Base-by-base conservation (phyloP, 2,113 vertebrate species). In the Xyrauchen texanus region DNA sequence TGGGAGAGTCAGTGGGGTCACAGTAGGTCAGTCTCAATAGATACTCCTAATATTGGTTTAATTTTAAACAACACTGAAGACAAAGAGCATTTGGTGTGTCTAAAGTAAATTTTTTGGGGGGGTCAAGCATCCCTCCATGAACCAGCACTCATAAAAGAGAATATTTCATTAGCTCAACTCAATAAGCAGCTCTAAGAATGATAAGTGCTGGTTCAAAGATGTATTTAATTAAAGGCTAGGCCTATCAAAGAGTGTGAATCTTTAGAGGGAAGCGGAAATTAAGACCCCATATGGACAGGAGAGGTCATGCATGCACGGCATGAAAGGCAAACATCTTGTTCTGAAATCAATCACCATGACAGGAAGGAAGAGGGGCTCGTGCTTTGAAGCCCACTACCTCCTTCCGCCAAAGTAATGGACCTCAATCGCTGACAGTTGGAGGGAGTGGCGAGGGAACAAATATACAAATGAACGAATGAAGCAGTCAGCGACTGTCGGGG, bases 381-480 rank as follows among this genome's bases (percentile, higher is more conserved):
- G 69, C 81, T 88, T 82, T 86, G 76, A 87, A 80, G 77, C 83
- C 52, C 64, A 53, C 8, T 61, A 55, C 66, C 74, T 76, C 70
- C 68, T 85, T 84, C 79, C 78, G 76, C 77, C 83, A 75, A 79
- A 85, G 83, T 85, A 84, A 89, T 89, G 85, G 82, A 61, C 77
- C 78, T 82, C 88, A 87, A 88, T 88, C 83, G 86, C 85, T 79
- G 87, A 89, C 87, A 89, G 88, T 90, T 88, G 85, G 86, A 62
- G 74, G 86, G 76, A 65, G 83, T 72, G 86, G 86, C 68, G 57
- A 69, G 70, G 45, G 65, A 68, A 77, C 53, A 77, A 52, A 34
- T 34, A 34, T 1, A 34, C 21, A 34, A 34, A 52, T 45, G 47
- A 72, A 61, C 52, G 78, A 84, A 82, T 70, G 66, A 73, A 66